Conservation (phyloP, 2,888 invertebrate species). For the Acronicta leporina region DNA sequence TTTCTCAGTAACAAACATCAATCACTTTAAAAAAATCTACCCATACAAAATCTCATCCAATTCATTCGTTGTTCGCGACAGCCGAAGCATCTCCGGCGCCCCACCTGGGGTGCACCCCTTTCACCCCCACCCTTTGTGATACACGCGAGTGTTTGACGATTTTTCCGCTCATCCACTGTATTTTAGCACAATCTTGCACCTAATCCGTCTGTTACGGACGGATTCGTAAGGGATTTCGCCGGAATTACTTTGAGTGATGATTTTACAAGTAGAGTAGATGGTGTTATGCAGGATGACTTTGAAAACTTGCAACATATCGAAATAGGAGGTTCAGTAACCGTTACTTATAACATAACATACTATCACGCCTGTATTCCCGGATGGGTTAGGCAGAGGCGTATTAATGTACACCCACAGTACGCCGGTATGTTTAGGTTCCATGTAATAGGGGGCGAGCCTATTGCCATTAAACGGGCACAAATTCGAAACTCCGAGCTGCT, state of each 20-base stretch:
- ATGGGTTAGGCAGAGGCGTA: too few species aligned
- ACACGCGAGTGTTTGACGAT: constrained; percentile 62
- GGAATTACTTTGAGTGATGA: constrained; percentile 31
- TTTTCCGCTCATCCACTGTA: constrained; percentile 61
- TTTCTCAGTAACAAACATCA: constrained; percentile 35
- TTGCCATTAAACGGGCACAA: too few species aligned
- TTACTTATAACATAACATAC: too few species aligned
- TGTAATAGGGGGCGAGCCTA: too few species aligned
- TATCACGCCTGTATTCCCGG: too few species aligned
- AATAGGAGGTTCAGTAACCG: too few species aligned
- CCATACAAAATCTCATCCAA: constrained; percentile 46
- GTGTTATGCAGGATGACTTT: too few species aligned
- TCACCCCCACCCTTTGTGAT: constrained; percentile 61
- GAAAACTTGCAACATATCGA: too few species aligned
- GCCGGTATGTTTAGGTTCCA: too few species aligned
- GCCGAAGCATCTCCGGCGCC: constrained; percentile 47
- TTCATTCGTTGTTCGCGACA: constrained; percentile 39
- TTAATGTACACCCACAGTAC: too few species aligned
- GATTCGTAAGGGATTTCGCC: constrained; percentile 48
- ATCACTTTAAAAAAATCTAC: constrained; percentile 27
- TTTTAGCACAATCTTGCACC: constrained; percentile 56
- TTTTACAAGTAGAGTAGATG: constrained; percentile 21
- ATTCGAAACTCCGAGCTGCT: too few species aligned
- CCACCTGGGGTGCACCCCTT: constrained; percentile 46
- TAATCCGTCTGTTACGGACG: constrained; percentile 58